Percentiles rank a stretch among this genome's conserved stretches.
Evolutionary conservation across 2,113 vertebrate genomes (phyloP).

Genomic region (Anser cygnoides): DNA sequence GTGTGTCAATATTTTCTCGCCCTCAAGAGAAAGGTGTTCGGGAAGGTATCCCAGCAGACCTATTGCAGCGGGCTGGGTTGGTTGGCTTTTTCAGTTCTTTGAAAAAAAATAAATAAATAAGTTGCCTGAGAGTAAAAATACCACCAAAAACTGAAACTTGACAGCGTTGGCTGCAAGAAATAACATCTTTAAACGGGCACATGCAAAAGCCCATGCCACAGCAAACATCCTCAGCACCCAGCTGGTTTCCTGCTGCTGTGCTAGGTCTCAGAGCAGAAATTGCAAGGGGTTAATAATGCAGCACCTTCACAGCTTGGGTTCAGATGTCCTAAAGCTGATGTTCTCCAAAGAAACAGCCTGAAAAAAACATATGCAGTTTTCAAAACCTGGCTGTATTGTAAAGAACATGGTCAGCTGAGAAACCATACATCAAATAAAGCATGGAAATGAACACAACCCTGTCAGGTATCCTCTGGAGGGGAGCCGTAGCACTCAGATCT

Average conservation of each 20-base stretch:
- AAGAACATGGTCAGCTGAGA: not conserved
- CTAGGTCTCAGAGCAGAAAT: not conserved
- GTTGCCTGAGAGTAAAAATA: slow-evolving; percentile 47
- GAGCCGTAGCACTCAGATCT: not conserved
- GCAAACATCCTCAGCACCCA: not conserved
- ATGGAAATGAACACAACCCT: not conserved
- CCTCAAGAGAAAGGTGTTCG: not conserved
- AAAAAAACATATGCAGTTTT: not conserved
- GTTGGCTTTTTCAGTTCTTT: not conserved
- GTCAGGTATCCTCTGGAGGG: not conserved
- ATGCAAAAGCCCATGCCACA: not conserved
- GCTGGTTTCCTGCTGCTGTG: slow-evolving; percentile 8
- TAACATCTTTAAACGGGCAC: slow-evolving; percentile 18
- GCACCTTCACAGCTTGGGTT: rapidly evolving
- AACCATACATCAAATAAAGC: rapidly evolving
- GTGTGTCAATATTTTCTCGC: not conserved
- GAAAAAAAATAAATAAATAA: not conserved
- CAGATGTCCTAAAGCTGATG: not conserved
- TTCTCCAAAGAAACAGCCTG: not conserved
- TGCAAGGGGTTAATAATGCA: not conserved
- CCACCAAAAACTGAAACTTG: slow-evolving; percentile 47
- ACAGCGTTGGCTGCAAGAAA: not conserved
- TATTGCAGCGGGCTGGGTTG: not conserved
- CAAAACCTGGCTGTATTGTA: not conserved
- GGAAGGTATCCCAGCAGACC: not conserved